phyloP scores from a whole-genome alignment of 2,113 vertebrate genomes.

The Hydrolagus affinis region DNA sequence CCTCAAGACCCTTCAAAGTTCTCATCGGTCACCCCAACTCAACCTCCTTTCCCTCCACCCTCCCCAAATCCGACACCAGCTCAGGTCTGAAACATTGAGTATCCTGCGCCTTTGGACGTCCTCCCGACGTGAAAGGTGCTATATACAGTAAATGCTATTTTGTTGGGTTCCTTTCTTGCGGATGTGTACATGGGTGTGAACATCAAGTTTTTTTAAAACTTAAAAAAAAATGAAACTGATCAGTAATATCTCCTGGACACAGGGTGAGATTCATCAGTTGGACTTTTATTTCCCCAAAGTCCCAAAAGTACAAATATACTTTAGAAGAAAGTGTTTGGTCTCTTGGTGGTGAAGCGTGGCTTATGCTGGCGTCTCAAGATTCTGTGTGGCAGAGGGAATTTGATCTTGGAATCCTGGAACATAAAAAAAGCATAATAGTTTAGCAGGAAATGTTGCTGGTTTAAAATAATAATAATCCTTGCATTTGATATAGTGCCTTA shows the following conservation, averaged over 20 bases:
- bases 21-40: no score
- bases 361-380: slow-evolving; percentile 92
- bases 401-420: slow-evolving; percentile 90
- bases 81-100: no score
- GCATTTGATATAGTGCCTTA: no score
- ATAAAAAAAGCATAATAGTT: background rate
- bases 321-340: slow-evolving; percentile 95
- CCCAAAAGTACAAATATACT: slow-evolving; percentile 36
- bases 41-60: no score
- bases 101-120: no score
- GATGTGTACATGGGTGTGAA: background rate
- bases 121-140: no score
- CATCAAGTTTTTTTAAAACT: background rate
- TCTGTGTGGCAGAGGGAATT: slow-evolving; percentile 94
- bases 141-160: no score
- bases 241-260: no score
- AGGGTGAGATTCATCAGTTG: background rate
- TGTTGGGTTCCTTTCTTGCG: background rate
- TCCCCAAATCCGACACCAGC: no score
- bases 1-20: no score
- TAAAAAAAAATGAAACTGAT: background rate
- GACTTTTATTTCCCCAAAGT: slow-evolving; percentile 58
- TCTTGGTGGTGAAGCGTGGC: slow-evolving; percentile 97
- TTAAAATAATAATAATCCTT: no score
- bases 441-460: no score